Percentiles rank a stretch among this genome's conserved stretches.
Conservation (phyloP, 2,113 vertebrate species). For the Perca flavescens region DNA sequence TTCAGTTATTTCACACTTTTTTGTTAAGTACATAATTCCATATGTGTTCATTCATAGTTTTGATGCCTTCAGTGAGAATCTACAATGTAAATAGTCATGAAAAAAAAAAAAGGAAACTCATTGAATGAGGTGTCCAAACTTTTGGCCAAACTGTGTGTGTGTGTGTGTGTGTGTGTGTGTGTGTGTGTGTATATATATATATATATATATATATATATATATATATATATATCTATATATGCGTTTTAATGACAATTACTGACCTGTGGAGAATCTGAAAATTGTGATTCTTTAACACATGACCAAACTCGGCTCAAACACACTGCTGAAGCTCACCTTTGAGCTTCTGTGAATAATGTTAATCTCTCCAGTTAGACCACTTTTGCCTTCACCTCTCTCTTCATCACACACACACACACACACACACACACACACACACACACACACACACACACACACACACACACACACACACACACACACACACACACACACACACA, state of each 20-base stretch:
- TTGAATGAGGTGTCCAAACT: no score
- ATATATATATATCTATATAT: no score
- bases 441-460: conserved; percentile 34
- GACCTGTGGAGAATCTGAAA: background rate
- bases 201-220: no score
- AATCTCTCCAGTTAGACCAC: conserved; percentile 40
- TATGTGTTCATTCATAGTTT: no score
- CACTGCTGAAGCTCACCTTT: conserved; percentile 5
- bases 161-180: no score
- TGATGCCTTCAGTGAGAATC: no score
- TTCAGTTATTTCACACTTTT: no score
- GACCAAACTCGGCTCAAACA: background rate
- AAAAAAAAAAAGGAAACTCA: no score
- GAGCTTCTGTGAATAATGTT: conserved; percentile 14
- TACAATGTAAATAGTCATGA: no score
- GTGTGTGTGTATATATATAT: no score
- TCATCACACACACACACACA: conserved; percentile 17
- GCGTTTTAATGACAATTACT: background rate
- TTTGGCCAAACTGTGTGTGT: no score
- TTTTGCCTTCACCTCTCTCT: conserved; percentile 36
- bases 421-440: conserved; percentile 41
- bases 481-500: conserved; percentile 10
- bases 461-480: conserved; percentile 35
- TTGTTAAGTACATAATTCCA: no score
- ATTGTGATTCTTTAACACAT: background rate